Conservation (phyloP, 2,113 vertebrate species). For the Pelvicachromis taeniatus region DNA sequence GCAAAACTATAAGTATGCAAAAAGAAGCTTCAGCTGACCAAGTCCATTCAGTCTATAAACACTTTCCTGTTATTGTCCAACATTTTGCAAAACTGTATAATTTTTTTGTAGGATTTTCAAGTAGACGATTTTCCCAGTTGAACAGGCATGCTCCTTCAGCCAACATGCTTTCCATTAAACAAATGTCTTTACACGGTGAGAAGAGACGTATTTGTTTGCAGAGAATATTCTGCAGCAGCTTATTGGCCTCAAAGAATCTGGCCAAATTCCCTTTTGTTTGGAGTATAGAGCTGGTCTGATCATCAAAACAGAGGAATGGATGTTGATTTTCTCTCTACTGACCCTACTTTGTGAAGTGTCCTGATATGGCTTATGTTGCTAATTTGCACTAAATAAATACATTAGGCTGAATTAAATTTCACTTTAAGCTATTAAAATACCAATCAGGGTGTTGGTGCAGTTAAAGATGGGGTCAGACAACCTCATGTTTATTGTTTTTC, state of each 20-base stretch:
- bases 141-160: neutral
- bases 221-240: slow-evolving; percentile 10
- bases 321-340: neutral
- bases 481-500: neutral
- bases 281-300: neutral
- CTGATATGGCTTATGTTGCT: neutral
- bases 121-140: neutral
- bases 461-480: neutral
- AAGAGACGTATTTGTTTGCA: slow-evolving; percentile 20
- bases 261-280: slow-evolving; percentile 27
- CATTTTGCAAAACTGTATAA: neutral
- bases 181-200: neutral
- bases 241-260: neutral
- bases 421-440: neutral
- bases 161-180: slow-evolving; percentile 11
- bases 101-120: neutral
- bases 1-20: neutral
- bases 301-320: neutral
- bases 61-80: neutral
- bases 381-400: neutral
- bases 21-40: neutral
- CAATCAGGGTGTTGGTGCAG: neutral
- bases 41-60: neutral
- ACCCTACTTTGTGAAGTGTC: neutral
- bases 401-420: neutral